Evolutionary conservation across 2,113 vertebrate genomes (phyloP), one percentile per base, ranked within the genome.

Genomic region (Daphoenositta chrysoptera): DNA sequence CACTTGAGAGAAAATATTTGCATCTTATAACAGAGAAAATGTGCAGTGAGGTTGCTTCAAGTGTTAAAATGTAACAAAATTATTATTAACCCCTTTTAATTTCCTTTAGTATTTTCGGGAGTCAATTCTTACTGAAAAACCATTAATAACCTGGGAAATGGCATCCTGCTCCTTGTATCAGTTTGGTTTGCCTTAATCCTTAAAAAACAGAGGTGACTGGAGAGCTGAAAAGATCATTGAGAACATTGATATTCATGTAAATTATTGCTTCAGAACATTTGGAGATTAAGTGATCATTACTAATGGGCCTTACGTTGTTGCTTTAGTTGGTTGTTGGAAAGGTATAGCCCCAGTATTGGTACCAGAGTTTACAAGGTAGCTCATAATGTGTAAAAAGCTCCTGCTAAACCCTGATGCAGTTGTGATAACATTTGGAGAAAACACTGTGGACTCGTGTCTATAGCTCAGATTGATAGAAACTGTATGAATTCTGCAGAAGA

Each of bases 191-290:
- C 98, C 98, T 83, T 98, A 98, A 91, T 95, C 95, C 60, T 97
- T 99, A 64, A 98, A 98, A 97, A 98, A 98, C 51, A 82, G 82
- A 90, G 98, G 98, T 19, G 98, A 97, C 23, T 99, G 98, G 97
- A 96, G 96, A 70, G 98, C 96, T 39, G 70, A 96, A 19, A 84
- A 83, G 10, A 97, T 98, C 19, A 93, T 89, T 21, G 73, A 97
- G 31, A 26, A 71, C 33, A 99, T 99, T 63, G 89, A 99, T 75
- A 95, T 75, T 71, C 98, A 98, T 21, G 98, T 98, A 48, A 94
- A 63, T 58, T 98, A 98, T 96, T 99, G 98, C 79, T 99, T 99
- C 97, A 92, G 94, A 76, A 98, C 94, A 3, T 99, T 98, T 83
- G 98, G 98, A 28, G 97, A 98, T 91, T 79, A 97, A 15, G 97